Evolutionary conservation across 2,113 vertebrate genomes (phyloP).

Genomic region (Gracilinanus agilis): DNA sequence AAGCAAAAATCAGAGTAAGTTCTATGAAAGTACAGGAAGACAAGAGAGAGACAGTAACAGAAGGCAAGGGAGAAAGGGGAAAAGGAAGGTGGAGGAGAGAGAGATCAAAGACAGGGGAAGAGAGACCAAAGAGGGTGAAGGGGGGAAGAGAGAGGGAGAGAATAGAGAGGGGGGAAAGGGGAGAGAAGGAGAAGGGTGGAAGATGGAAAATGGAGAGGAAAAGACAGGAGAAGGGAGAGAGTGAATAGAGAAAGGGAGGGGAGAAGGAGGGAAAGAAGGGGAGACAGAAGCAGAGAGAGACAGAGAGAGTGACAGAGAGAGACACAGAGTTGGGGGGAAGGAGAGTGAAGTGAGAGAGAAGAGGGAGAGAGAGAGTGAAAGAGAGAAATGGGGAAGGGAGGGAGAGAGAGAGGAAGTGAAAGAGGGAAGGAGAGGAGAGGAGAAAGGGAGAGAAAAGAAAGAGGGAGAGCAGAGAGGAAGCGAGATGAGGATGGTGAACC

Average conservation of each 20-base stretch:
- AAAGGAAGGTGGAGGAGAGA: not conserved
- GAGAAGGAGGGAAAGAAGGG: not conserved
- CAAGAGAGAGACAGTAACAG: not conserved
- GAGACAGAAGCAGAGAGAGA: too few species aligned
- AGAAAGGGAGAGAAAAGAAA: not conserved
- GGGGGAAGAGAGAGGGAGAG: not conserved
- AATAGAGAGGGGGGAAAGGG: too few species aligned
- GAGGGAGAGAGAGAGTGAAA: too few species aligned
- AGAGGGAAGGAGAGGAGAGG: not conserved
- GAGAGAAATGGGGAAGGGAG: too few species aligned
- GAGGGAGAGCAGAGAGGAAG: not conserved
- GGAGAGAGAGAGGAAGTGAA: not conserved
- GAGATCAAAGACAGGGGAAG: too few species aligned
- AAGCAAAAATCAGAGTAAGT: not conserved
- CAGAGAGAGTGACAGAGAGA: too few species aligned
- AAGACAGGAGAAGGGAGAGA: not conserved
- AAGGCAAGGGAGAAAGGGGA: not conserved
- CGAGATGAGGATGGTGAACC: not conserved
- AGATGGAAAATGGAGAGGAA: too few species aligned
- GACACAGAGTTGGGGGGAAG: not conserved
- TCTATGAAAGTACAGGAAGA: not conserved
- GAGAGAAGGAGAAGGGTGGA: too few species aligned
- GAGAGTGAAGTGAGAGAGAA: too few species aligned
- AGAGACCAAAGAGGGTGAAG: too few species aligned
- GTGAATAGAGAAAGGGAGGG: too few species aligned